A percentile compares a stretch with the other conserved stretches of the same genome.
These are phyloP conservation scores for Cheilosia vernalis DNA, from an alignment of 2,888 invertebrate species.

Conservation along the genomic window DNA sequence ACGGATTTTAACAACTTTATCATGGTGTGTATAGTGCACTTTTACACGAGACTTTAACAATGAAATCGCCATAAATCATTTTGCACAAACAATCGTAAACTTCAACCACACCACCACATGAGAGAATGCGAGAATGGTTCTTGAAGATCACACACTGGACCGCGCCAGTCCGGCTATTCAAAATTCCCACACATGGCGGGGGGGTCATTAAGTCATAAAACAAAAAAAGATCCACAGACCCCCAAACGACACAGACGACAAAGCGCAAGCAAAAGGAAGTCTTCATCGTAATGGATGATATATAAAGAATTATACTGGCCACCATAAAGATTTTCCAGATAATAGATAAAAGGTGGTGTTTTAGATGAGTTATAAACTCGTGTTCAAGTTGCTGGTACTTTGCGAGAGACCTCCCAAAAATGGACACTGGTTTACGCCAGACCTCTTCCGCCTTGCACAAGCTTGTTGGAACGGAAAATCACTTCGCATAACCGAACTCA, in stretches of 20 bases:
- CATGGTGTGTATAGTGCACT: conserved; percentile 51
- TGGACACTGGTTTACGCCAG: not conserved
- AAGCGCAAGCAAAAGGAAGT: conserved; percentile 38
- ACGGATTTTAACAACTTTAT: conserved; percentile 38
- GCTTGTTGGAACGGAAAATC: conserved; percentile 59
- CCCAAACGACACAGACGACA: conserved; percentile 15
- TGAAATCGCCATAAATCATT: conserved; percentile 66
- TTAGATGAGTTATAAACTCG: not conserved
- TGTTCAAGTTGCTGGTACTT: not conserved
- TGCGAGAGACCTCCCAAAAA: conserved; percentile 11
- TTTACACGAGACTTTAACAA: conserved; percentile 45
- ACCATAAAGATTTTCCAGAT: conserved; percentile 1
- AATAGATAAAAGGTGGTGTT: not conserved
- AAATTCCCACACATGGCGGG: conserved; percentile 46
- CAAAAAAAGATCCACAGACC: not conserved
- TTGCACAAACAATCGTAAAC: conserved; percentile 62
- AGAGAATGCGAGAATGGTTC: conserved; percentile 35
- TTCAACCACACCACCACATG: conserved; percentile 9
- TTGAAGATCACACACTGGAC: conserved; percentile 55
- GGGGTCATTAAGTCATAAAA: conserved; percentile 52
- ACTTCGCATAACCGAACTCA: conserved; percentile 62
- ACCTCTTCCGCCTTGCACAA: conserved; percentile 47
- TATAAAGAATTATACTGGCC: conserved; percentile 11
- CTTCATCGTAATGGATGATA: conserved; percentile 21
- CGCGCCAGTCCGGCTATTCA: conserved; percentile 11